Percentiles rank a stretch among this genome's conserved stretches.
These are phyloP conservation scores for Phenganax marumi DNA, from an alignment of 92 coral and sea anemone species.

Conservation along the genomic window DNA sequence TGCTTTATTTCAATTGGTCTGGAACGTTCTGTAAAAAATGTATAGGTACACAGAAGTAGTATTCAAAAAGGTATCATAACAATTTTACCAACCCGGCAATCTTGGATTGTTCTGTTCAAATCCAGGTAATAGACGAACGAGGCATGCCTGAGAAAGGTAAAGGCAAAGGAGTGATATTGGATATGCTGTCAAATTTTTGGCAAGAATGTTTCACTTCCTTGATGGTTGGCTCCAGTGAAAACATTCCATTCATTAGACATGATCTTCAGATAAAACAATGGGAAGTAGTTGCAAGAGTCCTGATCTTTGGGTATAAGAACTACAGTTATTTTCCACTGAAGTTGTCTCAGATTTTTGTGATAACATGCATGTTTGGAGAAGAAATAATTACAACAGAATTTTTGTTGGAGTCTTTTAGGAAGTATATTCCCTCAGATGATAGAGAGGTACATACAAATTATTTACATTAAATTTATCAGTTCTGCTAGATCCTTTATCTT, in stretches of 20 bases:
- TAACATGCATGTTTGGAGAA: constrained; percentile 37
- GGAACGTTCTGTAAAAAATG: background rate
- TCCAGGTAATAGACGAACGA: constrained; percentile 19
- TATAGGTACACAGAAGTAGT: constrained; percentile 26
- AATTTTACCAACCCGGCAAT: constrained; percentile 23
- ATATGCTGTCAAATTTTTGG: constrained; percentile 33
- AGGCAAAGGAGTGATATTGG: constrained; percentile 38
- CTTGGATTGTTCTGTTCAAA: constrained; percentile 16
- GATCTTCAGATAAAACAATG: constrained; percentile 37
- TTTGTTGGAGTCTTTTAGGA: constrained; percentile 26
- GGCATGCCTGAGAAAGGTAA: constrained; percentile 42
- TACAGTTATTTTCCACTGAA: constrained; percentile 31
- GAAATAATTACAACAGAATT: constrained; percentile 19
- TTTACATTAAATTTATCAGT: no score
- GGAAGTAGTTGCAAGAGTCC: constrained; percentile 18
- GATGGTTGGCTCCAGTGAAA: constrained; percentile 26
- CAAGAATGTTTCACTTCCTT: constrained; percentile 35
- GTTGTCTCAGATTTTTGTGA: constrained; percentile 24
- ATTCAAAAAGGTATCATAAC: constrained; percentile 29
- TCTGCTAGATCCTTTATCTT: no score
- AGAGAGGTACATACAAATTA: background rate
- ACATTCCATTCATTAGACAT: constrained; percentile 37
- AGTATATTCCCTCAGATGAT: constrained; percentile 39
- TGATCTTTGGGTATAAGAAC: constrained; percentile 32
- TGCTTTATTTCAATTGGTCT: background rate